Evolutionary conservation across 2,797 vertebrate species (phyloP).

Genomic region (Syncerus caffer): DNA sequence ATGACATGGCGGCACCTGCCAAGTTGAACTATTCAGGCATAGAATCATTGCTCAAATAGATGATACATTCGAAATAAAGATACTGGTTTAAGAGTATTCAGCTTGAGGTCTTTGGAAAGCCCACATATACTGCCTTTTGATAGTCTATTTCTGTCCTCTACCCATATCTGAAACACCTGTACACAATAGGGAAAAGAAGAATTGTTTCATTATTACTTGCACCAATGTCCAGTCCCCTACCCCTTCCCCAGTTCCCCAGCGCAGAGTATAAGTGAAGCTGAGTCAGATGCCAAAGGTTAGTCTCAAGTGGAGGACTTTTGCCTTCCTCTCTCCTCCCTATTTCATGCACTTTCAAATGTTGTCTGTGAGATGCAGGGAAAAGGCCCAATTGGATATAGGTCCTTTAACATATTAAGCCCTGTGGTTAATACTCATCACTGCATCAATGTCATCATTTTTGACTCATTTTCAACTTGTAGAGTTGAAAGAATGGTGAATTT

Average conservation of each 20-base stretch:
- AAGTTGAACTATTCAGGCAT: no score
- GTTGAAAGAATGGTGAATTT: background rate
- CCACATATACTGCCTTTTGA: background rate
- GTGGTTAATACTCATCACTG: background rate
- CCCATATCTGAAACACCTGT: background rate
- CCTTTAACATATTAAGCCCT: background rate
- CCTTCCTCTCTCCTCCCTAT: background rate
- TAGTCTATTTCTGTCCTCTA: background rate
- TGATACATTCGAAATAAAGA: background rate
- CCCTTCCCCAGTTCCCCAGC: fast-evolving
- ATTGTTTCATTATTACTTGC: background rate
- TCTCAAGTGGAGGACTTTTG: background rate
- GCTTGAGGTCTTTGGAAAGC: background rate
- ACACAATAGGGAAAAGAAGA: background rate
- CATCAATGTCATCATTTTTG: background rate
- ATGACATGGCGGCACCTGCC: no score
- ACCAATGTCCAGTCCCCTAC: background rate
- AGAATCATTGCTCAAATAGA: background rate
- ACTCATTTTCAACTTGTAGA: background rate
- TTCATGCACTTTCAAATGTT: background rate
- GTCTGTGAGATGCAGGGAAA: background rate
- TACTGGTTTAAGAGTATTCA: background rate
- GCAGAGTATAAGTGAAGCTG: background rate
- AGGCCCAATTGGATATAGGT: background rate
- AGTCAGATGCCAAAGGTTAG: background rate